Base-by-base conservation (phyloP, 2,888 invertebrate genomes). In the Fragum sueziense region DNA sequence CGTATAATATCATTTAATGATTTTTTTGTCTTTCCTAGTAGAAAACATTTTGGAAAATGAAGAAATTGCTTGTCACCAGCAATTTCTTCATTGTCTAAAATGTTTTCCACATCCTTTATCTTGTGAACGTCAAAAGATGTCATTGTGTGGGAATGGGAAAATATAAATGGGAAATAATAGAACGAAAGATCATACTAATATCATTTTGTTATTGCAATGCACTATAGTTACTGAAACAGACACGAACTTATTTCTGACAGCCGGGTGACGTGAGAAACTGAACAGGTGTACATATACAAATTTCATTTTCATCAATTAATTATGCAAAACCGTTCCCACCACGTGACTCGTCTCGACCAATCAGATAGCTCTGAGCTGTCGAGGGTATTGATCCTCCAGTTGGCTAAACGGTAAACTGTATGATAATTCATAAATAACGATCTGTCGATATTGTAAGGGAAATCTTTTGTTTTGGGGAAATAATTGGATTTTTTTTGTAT, bases 321-420 rank as follows among this genome's bases (percentile, higher is more conserved):
- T 80, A 80, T 80, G 80, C 80, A 80, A 61, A 62, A 73, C 70
- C 31, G 47, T 72, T 61, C 73, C 33, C 20, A 41, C 51, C 80
- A 80, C 73, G 73, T 80, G 80, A 80, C 59, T n/a, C 1, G 20
- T 31, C 33, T 20, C 11, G 47, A 70, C 80, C 80, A 80, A 80
- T 76, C 27, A 67, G 29, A 62, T 14, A 4, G 17, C 37, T 27
- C 25, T 25, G 22, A 76, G 70, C 72, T 73, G 80, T 73, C 76
- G 52, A 29, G 70, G 76, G 61, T 80, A 80, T 80, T 65, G 80
- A 80, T 80, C 76, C 57, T 17, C 25, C 17, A 22, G 9, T 54
- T 7, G 7, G 52, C 51, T 25, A 27, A 52, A 31, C 33, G 69
- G 52, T 52, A 52, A 51, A 47, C 47, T 47, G 69, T 52, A 69